A percentile compares a stretch with the other conserved stretches of the same genome.
These are phyloP conservation scores for Burhinus oedicnemus DNA, from an alignment of 2,113 vertebrate species.

Conservation along the genomic window DNA sequence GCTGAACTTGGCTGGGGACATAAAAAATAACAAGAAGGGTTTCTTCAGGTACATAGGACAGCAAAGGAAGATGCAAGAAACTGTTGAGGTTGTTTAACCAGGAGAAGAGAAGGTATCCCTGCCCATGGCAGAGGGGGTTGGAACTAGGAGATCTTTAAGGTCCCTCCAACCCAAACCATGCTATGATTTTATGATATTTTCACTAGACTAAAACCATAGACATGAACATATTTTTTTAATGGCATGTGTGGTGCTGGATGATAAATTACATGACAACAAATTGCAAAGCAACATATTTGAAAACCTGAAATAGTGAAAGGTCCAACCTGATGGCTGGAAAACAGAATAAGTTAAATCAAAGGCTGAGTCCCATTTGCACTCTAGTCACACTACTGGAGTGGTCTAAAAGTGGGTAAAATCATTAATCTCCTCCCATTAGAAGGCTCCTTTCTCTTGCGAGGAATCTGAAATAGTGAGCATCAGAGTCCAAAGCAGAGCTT, in stretches of 20 bases:
- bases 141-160: neutral
- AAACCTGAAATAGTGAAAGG: neutral
- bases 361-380: neutral
- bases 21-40: neutral
- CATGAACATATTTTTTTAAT: neutral
- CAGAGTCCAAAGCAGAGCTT: neutral
- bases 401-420: neutral
- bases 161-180: neutral
- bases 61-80: neutral
- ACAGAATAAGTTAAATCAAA: neutral
- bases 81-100: neutral
- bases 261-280: neutral
- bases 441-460: neutral
- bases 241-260: neutral
- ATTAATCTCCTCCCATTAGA: neutral
- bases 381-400: neutral
- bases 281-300: neutral
- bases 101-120: neutral
- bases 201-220: neutral
- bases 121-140: neutral
- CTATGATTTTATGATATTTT: neutral
- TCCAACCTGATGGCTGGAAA: neutral
- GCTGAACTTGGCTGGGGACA: neutral
- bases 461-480: neutral
- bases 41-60: neutral